A percentile compares a stretch with the other conserved stretches of the same genome.
phyloP scores from a whole-genome alignment of 2,797 vertebrate species.

The Rhinichthys osculus region DNA sequence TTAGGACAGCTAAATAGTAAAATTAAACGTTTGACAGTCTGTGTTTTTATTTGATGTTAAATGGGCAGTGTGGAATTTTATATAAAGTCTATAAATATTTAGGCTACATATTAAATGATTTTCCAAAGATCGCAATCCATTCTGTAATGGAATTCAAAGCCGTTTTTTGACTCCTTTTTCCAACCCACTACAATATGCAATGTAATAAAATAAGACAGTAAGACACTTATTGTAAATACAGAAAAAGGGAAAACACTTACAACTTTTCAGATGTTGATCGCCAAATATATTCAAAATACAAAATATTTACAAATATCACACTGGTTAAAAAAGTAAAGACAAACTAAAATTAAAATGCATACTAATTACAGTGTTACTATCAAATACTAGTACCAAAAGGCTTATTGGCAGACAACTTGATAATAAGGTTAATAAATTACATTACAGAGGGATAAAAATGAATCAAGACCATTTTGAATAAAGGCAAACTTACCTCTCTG shows the following conservation, averaged over 20 bases:
- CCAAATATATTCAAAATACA: constrained; percentile 40
- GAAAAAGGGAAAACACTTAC: not conserved
- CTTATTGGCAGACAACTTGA: constrained; percentile 5
- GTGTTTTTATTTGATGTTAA: not conserved
- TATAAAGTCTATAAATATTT: not conserved
- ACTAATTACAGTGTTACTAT: constrained; percentile 18
- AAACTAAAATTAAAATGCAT: constrained; percentile 12
- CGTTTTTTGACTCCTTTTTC: not conserved
- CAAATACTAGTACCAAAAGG: constrained; percentile 29
- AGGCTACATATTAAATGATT: not conserved
- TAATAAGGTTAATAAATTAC: constrained; percentile 33
- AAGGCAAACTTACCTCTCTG: not conserved
- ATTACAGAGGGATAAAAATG: constrained; percentile 15
- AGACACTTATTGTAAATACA: not conserved
- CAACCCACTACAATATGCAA: not conserved
- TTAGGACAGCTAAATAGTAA: not conserved
- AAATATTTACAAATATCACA: constrained; percentile 44
- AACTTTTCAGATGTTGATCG: constrained; percentile 1
- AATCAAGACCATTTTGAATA: not conserved
- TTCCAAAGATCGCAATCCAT: not conserved
- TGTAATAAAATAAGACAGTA: not conserved
- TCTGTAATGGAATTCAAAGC: not conserved
- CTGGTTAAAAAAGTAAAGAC: constrained; percentile 26
- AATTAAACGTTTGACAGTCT: not conserved
- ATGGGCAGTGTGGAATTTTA: not conserved